Evolutionary conservation across 1,140 invertebrate genomes (phyloP).

Genomic region (Drosophila elegans): DNA sequence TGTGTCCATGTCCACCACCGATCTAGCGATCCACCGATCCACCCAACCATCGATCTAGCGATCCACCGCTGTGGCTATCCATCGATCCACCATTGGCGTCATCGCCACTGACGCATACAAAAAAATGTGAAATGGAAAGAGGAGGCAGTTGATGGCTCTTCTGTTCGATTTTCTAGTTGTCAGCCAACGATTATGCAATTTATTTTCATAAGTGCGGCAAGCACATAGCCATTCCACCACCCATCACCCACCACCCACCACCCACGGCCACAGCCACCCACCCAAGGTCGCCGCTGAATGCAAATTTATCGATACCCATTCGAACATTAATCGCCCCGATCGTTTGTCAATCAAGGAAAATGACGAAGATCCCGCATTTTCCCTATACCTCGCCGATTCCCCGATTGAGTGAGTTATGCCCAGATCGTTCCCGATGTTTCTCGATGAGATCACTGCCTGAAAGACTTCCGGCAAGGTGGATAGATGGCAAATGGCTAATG

Average conservation of each 20-base stretch:
- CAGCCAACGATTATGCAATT: slow-evolving; percentile 70
- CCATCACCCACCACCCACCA: slow-evolving; percentile 22
- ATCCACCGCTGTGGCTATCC: not conserved
- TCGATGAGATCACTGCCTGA: slow-evolving; percentile 32
- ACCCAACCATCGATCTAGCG: slow-evolving; percentile 9
- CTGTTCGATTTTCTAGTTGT: slow-evolving; percentile 62
- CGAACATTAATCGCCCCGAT: slow-evolving; percentile 27
- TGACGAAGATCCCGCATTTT: not conserved
- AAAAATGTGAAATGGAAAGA: slow-evolving; percentile 1
- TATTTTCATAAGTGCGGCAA: slow-evolving; percentile 44
- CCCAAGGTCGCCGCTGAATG: slow-evolving; percentile 29
- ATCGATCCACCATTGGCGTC: slow-evolving; percentile 57
- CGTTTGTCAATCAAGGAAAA: slow-evolving; percentile 43
- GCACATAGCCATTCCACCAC: slow-evolving; percentile 2
- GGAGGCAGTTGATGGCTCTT: slow-evolving; percentile 6
- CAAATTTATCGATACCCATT: slow-evolving; percentile 41
- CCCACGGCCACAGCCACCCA: not conserved
- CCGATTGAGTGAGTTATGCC: slow-evolving; percentile 18
- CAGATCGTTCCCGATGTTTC: slow-evolving; percentile 1
- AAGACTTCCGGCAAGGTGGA: slow-evolving; percentile 18
- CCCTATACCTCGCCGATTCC: not conserved
- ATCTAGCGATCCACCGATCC: slow-evolving; percentile 21
- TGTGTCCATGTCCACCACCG: slow-evolving; percentile 49
- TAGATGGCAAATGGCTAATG: not conserved
- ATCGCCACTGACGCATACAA: slow-evolving; percentile 68